Base-by-base conservation (phyloP, 2,888 invertebrate genomes). In the Ormyrus rosae region DNA sequence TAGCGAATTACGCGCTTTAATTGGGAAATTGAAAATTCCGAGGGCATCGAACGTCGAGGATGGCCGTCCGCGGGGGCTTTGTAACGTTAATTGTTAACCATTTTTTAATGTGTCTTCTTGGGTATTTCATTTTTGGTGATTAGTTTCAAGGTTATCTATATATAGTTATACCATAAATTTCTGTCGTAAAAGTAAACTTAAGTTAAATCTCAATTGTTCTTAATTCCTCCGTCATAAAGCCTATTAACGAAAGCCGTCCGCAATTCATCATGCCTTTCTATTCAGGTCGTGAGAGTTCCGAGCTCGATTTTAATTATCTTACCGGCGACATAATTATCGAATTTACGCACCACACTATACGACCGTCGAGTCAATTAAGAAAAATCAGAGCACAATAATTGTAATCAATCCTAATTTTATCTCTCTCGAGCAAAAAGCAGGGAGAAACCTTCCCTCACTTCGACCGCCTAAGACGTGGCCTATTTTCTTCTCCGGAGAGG, bases 401-500 rank as follows among this genome's bases (percentile, higher is more conserved):
- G 60, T 75, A 75, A 81, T 78, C 74, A 75, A 81, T 81, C 70
- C 19, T 71, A 19, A 81, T 81, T 81, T 34, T 56, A 58, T 64
- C 65, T 56, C 56, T 74, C 34, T 46, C 10, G 69, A 45, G 67
- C 34, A 55, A 63, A 69, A 56, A 51, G 11, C 67, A 34, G 6
- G 10, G 34, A 9, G 10, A 10, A n/a, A 8, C 48, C 65, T 11
- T n/a, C n/a, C 34, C 48, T 46, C 67, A 13, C 50, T 11, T 50
- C 6, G 19, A 0, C 19, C 19, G 19, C 19, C 19, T 2, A 19
- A 19, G 19, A 19, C 19, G 19, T 19, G 19, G 19, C 19, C 46
- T 61, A 51, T 68, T 53, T 58, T 45, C 65, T 65, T 48, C 34
- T 13, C 19, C 34, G 8, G 5, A 6, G 55, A 64, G 55, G 58